Evolutionary conservation across 1,140 invertebrate genomes (phyloP).

Genomic region (Dinothrombium tinctorium): DNA sequence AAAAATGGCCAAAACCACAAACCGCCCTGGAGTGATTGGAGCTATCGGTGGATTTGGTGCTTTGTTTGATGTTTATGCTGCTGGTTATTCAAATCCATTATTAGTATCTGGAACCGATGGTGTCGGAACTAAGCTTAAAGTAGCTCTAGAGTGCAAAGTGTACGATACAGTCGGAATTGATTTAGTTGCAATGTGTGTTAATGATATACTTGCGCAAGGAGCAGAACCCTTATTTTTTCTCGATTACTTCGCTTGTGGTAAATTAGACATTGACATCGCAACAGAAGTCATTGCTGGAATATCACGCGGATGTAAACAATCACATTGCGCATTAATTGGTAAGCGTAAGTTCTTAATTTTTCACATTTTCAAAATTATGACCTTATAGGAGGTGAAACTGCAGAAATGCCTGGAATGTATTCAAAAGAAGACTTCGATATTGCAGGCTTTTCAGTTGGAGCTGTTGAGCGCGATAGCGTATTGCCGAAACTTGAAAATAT

Average conservation of each 20-base stretch:
- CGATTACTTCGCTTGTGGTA: slow-evolving; percentile 83
- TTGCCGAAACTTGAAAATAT: slow-evolving; percentile 48
- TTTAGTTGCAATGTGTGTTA: slow-evolving; percentile 92
- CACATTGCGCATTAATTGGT: slow-evolving; percentile 73
- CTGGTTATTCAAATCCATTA: slow-evolving; percentile 44
- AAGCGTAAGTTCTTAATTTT: slow-evolving; percentile 1
- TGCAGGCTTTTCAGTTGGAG: slow-evolving; percentile 82
- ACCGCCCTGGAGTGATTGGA: slow-evolving; percentile 40
- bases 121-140: slow-evolving; percentile 84
- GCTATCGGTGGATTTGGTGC: slow-evolving; percentile 77
- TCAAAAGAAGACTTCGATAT: slow-evolving; percentile 55
- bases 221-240: slow-evolving; percentile 86
- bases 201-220: slow-evolving; percentile 79
- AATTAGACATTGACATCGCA: slow-evolving; percentile 47
- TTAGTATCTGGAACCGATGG: slow-evolving; percentile 87
- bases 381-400: slow-evolving; percentile 61
- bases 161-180: slow-evolving; percentile 77
- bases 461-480: slow-evolving; percentile 46
- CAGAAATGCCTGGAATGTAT: slow-evolving; percentile 91
- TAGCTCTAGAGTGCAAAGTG: slow-evolving; percentile 27
- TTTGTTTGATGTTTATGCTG: slow-evolving; percentile 48
- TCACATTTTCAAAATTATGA: not conserved
- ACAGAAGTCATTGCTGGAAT: slow-evolving; percentile 56
- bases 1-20: slow-evolving; percentile 31
- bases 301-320: slow-evolving; percentile 53